Evolutionary conservation across 2,113 vertebrate genomes (phyloP).

Genomic region (Dipodomys stephensi): DNA sequence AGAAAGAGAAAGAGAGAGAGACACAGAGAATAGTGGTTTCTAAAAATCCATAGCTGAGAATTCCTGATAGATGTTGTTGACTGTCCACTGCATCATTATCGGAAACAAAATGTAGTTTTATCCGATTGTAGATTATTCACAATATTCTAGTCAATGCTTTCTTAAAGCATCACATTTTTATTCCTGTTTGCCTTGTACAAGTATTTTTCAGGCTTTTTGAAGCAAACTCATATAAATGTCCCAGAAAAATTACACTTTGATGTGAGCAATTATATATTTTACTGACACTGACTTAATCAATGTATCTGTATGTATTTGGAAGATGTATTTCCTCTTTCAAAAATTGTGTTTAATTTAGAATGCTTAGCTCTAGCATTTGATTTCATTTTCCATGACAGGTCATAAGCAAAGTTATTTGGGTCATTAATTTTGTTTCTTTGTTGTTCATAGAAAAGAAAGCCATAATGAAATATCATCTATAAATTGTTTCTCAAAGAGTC

Average conservation of each 20-base stretch:
- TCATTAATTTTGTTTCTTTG: not conserved
- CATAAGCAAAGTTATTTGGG: not conserved
- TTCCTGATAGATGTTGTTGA: no score
- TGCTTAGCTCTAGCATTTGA: not conserved
- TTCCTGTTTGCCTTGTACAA: not conserved
- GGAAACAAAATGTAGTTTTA: not conserved
- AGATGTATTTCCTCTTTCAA: not conserved
- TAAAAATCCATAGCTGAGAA: no score
- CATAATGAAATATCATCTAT: constrained; percentile 16
- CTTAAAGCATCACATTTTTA: not conserved
- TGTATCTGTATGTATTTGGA: not conserved
- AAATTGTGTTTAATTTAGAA: not conserved
- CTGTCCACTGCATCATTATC: not conserved
- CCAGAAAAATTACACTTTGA: not conserved
- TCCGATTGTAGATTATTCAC: not conserved
- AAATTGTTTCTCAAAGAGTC: constrained; percentile 44
- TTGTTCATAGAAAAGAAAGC: not conserved
- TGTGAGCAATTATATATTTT: not conserved
- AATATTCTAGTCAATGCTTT: not conserved
- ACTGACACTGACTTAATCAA: not conserved
- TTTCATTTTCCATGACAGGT: not conserved
- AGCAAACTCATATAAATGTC: not conserved
- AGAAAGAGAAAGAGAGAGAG: no score
- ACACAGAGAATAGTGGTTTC: no score
- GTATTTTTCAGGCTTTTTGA: not conserved